Conservation (phyloP, 2,113 vertebrate genomes). For the human (Homo sapiens) region DNA sequence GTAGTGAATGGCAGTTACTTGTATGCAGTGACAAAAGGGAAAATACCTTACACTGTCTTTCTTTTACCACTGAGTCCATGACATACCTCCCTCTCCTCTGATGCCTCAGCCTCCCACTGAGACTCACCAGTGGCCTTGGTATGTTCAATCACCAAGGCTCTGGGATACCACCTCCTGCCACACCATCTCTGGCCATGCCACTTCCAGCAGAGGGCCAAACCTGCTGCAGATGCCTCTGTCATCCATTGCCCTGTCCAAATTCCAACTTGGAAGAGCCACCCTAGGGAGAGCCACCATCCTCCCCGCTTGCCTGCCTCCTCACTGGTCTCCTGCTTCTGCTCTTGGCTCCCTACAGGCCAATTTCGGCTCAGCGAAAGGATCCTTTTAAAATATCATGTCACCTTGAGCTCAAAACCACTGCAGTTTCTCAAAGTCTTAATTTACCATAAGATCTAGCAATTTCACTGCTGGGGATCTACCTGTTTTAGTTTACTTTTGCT, state of each 20-base stretch:
- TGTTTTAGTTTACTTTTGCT: neutral
- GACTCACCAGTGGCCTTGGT: neutral
- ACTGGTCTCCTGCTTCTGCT: neutral
- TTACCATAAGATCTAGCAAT: neutral
- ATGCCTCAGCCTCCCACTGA: neutral
- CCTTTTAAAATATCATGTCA: neutral
- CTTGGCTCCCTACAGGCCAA: neutral
- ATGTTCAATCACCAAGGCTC: neutral
- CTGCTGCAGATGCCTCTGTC: neutral
- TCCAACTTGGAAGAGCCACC: neutral
- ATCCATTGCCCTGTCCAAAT: neutral
- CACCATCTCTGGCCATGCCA: neutral
- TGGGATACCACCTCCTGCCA: too few relatives aligned
- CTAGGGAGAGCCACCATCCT: neutral
- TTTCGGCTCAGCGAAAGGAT: neutral
- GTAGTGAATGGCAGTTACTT: neutral
- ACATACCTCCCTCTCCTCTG: neutral
- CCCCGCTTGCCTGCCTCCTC: neutral
- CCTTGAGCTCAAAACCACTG: neutral
- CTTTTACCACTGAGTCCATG: neutral
- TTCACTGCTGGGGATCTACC: neutral
- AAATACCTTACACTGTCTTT: neutral
- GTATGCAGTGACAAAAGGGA: neutral
- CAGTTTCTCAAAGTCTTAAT: neutral
- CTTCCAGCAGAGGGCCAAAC: neutral